Evolutionary conservation across 2,888 invertebrate species (phyloP).

Genomic region (Conistra vaccinii): DNA sequence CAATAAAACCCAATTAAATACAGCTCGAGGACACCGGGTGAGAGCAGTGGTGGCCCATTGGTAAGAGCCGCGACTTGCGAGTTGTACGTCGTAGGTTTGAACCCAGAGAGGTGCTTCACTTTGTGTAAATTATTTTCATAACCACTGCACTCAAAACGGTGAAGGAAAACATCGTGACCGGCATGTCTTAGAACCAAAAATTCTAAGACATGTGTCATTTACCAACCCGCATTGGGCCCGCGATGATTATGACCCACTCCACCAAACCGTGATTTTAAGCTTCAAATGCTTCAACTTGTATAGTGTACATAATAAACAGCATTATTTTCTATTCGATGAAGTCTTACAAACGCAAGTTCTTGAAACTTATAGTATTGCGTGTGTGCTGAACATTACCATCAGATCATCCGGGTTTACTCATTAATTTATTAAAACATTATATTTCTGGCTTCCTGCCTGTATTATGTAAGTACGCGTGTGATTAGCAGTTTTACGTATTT

Average conservation of each 20-base stretch:
- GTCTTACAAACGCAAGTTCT: not conserved
- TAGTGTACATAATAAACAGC: not conserved
- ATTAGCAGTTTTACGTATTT: constrained; percentile 63
- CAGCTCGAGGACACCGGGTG: rapidly evolving
- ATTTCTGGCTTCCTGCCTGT: constrained; percentile 71
- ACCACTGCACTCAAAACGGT: too few species aligned
- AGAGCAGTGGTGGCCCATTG: too few species aligned
- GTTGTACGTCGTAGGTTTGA: too few species aligned
- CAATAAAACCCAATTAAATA: not conserved
- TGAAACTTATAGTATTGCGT: constrained; percentile 10
- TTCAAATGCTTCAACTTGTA: not conserved
- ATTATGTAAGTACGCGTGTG: constrained; percentile 62
- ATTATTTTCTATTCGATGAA: not conserved
- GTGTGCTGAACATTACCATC: constrained; percentile 38
- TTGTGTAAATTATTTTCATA: too few species aligned
- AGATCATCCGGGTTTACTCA: constrained; percentile 68
- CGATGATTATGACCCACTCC: too few species aligned
- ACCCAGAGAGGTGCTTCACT: too few species aligned
- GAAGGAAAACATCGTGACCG: too few species aligned
- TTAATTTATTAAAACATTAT: constrained; percentile 75
- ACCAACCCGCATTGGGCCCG: too few species aligned
- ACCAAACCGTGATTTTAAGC: not conserved
- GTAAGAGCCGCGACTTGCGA: too few species aligned
- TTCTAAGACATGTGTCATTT: too few species aligned
- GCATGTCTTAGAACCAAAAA: too few species aligned